Percentiles rank a stretch among this genome's conserved stretches.
Conservation (phyloP, 2,888 invertebrate genomes). For the Byasa hedistus region DNA sequence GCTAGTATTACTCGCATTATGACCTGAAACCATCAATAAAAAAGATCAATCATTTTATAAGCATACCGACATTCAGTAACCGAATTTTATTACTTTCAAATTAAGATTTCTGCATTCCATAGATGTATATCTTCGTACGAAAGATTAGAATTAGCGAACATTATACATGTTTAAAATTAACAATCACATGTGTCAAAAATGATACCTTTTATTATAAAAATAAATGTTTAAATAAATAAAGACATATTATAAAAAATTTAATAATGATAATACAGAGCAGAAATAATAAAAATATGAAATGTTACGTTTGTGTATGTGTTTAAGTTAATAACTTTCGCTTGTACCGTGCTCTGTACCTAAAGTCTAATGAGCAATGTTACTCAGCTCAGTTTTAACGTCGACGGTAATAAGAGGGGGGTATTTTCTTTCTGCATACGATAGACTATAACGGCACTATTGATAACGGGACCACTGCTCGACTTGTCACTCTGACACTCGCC, state of each 20-base stretch:
- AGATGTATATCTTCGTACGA: too few relatives aligned
- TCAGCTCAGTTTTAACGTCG: background rate
- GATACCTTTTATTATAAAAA: too few relatives aligned
- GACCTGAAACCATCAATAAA: constrained; percentile 52
- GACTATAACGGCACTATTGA: constrained; percentile 30
- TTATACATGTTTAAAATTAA: too few relatives aligned
- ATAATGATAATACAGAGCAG: too few relatives aligned
- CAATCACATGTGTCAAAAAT: too few relatives aligned
- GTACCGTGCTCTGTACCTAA: background rate
- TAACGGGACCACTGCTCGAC: constrained; percentile 33
- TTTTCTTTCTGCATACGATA: constrained; percentile 12
- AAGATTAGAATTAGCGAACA: too few relatives aligned
- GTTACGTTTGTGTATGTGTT: background rate
- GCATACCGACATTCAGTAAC: too few relatives aligned
- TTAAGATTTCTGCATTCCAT: background rate
- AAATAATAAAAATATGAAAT: too few relatives aligned
- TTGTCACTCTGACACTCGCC: constrained; percentile 29
- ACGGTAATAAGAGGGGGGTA: constrained; percentile 25
- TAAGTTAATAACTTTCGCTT: background rate
- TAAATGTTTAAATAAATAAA: too few relatives aligned
- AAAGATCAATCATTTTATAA: background rate
- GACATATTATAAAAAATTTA: too few relatives aligned
- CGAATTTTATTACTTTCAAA: background rate
- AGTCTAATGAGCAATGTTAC: constrained; percentile 5
- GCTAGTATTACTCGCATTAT: constrained; percentile 67